Conservation (phyloP, 2,797 vertebrate genomes). For the Ispidina picta region DNA sequence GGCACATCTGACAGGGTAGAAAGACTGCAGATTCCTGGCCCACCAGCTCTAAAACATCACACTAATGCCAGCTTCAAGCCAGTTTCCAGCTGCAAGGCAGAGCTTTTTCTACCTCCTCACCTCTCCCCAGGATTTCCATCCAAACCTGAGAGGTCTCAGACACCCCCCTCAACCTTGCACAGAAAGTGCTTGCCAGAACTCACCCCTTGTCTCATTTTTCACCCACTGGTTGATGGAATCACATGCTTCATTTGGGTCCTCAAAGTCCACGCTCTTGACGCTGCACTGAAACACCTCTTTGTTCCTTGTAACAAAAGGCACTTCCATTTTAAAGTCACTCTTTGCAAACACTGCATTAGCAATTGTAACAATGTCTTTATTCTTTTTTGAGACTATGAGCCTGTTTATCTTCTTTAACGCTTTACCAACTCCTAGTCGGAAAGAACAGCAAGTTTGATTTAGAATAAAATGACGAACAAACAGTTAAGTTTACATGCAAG, state of each 20-base stretch:
- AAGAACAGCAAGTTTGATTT: slow-evolving; percentile 49
- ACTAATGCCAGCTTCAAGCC: neutral
- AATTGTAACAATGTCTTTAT: slow-evolving; percentile 88
- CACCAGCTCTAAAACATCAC: neutral
- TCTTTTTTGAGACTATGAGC: slow-evolving; percentile 87
- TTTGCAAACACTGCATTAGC: slow-evolving; percentile 90
- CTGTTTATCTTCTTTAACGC: slow-evolving; percentile 93
- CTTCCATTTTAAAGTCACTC: slow-evolving; percentile 83
- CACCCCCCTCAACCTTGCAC: neutral
- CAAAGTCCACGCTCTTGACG: slow-evolving; percentile 84
- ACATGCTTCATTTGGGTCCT: slow-evolving; percentile 79
- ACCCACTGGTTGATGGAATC: slow-evolving; percentile 91
- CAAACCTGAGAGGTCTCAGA: neutral
- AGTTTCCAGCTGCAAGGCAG: neutral
- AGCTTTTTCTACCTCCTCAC: neutral
- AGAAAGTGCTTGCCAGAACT: slow-evolving; percentile 22
- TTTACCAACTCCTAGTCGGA: slow-evolving; percentile 87
- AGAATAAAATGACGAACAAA: slow-evolving; percentile 22
- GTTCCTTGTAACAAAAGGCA: slow-evolving; percentile 85
- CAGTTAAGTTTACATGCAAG: slow-evolving; percentile 14
- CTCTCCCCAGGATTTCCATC: neutral
- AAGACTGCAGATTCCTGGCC: neutral
- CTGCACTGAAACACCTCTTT: slow-evolving; percentile 90
- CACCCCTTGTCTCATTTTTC: slow-evolving; percentile 91
- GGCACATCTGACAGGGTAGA: neutral